Evolutionary conservation across 1,140 invertebrate species (phyloP), one percentile per base, ranked within the genome.

Genomic region (Brachionus sp.): DNA sequence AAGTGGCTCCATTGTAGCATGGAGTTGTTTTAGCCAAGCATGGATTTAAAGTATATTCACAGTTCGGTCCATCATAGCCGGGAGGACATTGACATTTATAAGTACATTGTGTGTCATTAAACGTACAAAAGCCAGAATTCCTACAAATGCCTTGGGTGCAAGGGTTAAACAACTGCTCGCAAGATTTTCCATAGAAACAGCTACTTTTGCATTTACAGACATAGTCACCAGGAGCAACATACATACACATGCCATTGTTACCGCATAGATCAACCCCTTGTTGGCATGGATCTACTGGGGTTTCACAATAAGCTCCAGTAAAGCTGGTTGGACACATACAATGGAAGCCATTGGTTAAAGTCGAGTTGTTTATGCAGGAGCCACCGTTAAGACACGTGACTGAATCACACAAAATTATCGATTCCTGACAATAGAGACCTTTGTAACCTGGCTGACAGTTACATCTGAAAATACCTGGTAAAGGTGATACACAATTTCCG

Each of bases 381-480:
- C 84, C 82, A 46, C 70, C 53, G 33, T 84, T 84, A 29, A 83
- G 37, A 64, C 84, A 85, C 16, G 84, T 84, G 29, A 82, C 50
- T 10, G 5, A 39, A 39, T 70, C 66, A 46, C 83, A 84, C 13
- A 62, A 62, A 66, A 84, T n/a, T 12, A 62, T 70, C 6, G 53
- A 37, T 64, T 37, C 19, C 5, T 42, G 16, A 37, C 82, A 83
- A 73, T 37, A 64, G 0, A 39, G 1, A 12, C 82, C 82, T 16
- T 57, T 83, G 57, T 83, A 83, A 7, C 64, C 64, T 12, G 25
- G 46, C 4, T 16, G 5, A 39, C 82, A 83, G 70, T 64, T 73
- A 57, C 82, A 83, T 10, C 93, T 94, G 88, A 95, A 98, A 23
- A 93, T 7, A 62, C 33, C 53, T 53, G 75, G 75, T 12, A 78